Base-by-base conservation (phyloP, 2,797 vertebrate genomes). In the Acipenser ruthenus region DNA sequence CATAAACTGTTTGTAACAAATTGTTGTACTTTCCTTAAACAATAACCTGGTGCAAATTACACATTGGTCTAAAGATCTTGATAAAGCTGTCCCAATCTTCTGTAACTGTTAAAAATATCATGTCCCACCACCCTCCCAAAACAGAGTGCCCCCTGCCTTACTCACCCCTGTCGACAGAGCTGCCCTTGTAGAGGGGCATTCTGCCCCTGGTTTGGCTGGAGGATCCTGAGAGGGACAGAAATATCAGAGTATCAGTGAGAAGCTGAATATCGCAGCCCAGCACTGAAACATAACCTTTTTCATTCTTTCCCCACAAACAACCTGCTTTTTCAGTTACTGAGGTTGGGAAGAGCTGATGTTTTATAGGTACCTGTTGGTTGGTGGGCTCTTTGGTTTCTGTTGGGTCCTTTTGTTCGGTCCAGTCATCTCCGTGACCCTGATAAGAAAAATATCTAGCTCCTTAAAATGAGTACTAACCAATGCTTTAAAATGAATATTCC, bases 121-220 rank as follows among this genome's bases (percentile, higher is more conserved):
- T 23, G 13, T 59, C 48, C 58, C 18, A 50, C 37, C 8, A 53
- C 53, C 8, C 62, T 11, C 6, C 3, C 51, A 12, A 64, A 64
- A 58, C 1, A 49, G 61, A 52, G 10, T 18, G 1, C 67, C 11
- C 18, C 11, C 9, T 15, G 48, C 6, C 60, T 12, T 65, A 23
- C 78, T 83, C 71, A 95, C 95, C 94, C 94, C 82, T 95, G 94
- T 71, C 91, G 90, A 81, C 86, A 92, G 64, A 95, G 83, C 49
- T 92, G 88, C 63, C 89, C 88, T 7, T 88, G 79, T 70, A 85
- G 71, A 0, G 90, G 87, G 49, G 92, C 83, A 71, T 93, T 95
- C 80, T 94, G 94, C 76, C 91, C 92, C 85, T 95, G 95, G 71
- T 83, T 94, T 81, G 92, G 86, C 70, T 93, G 94, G 76, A 91